Evolutionary conservation across 2,797 vertebrate species (phyloP).

Genomic region (Pangasius djambal): DNA sequence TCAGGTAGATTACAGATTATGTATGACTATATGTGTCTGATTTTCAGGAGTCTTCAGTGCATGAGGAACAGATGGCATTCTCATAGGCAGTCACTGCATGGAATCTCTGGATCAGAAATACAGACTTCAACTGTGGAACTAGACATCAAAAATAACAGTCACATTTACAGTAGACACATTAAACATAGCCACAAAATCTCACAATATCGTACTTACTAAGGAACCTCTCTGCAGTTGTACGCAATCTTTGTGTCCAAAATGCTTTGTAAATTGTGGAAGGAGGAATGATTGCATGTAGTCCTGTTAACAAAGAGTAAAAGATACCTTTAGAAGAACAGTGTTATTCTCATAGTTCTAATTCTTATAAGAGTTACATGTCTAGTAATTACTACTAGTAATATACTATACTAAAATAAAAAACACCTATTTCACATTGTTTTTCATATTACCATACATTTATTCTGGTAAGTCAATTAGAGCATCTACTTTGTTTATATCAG

Average conservation of each 20-base stretch:
- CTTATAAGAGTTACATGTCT: neutral
- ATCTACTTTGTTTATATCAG: neutral
- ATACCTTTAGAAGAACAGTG: neutral
- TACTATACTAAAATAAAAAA: too few species aligned
- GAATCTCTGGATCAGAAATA: constrained; percentile 29
- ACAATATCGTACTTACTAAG: constrained; percentile 63
- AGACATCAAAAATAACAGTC: constrained; percentile 14
- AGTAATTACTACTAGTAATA: too few species aligned
- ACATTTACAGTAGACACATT: constrained; percentile 15
- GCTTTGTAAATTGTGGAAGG: constrained; percentile 60
- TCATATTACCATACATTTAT: neutral
- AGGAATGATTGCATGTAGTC: constrained; percentile 65
- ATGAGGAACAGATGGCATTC: neutral
- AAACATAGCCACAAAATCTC: neutral
- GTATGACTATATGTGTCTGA: neutral
- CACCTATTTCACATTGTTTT: neutral
- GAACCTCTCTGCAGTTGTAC: constrained; percentile 67
- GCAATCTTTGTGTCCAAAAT: constrained; percentile 57
- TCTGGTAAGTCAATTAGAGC: neutral
- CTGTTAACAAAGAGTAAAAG: constrained; percentile 53
- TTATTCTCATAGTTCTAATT: neutral
- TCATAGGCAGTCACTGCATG: constrained; percentile 63
- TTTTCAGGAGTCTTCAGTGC: neutral
- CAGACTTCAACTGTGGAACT: constrained; percentile 65
- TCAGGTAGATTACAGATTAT: neutral